These are phyloP conservation scores for Lepus oiostolus DNA, from an alignment of 2,797 vertebrate genomes.

Conservation along the genomic window DNA sequence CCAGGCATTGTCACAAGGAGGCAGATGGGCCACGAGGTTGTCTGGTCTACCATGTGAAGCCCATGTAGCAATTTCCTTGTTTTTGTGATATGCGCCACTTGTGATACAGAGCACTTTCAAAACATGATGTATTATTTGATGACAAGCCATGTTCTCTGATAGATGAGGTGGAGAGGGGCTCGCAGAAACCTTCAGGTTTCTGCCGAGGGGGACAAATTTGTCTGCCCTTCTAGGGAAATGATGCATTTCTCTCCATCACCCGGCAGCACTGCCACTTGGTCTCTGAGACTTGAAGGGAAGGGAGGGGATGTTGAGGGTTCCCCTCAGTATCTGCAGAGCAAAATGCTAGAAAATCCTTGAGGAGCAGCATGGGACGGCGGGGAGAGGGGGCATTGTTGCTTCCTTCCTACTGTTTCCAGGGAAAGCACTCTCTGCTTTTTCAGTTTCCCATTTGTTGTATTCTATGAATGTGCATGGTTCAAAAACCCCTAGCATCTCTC, in stretches of 20 bases:
- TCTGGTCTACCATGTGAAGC: neutral
- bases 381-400: neutral
- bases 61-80: conserved; percentile 7
- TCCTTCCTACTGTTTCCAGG: neutral
- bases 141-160: conserved; percentile 68
- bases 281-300: conserved; percentile 14
- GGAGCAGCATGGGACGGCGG: too few relatives aligned
- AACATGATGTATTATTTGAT: conserved; percentile 63
- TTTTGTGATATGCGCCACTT: conserved; percentile 43
- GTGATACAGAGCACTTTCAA: conserved; percentile 53
- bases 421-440: neutral
- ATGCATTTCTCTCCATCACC: neutral
- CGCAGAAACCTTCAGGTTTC: conserved; percentile 55
- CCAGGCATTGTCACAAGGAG: neutral
- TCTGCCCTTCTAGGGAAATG: conserved; percentile 10
- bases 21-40: neutral
- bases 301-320: neutral
- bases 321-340: neutral
- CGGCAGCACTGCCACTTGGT: neutral
- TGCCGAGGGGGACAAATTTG: neutral
- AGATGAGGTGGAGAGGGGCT: conserved; percentile 58
- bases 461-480: neutral
- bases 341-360: neutral
- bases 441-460: neutral
- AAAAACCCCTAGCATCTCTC: neutral